Base-by-base conservation (phyloP, 2,797 vertebrate genomes). In the Rhynchotus rufescens region DNA sequence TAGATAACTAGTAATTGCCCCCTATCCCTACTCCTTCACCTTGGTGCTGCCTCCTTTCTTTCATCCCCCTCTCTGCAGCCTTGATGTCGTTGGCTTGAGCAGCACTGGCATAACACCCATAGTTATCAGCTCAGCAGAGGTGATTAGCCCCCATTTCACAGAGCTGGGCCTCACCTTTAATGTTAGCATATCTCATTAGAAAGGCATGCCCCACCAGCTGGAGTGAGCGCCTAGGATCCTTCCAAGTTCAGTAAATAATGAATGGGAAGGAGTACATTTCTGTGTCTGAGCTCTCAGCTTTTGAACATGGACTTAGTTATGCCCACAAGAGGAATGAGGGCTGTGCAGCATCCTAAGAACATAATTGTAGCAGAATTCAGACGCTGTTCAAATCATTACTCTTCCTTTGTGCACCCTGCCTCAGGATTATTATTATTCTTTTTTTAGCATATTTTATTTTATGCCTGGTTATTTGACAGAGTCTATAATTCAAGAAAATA, bases 111-210 rank as follows among this genome's bases (percentile, higher is more conserved):
- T 10, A 44, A 89, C 87, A 87, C 42, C 62, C 45, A 4, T 83
- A 62, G 87, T 93, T 82, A 78, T 84, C 62, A 77, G 61, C 79
- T 75, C 69, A 73, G 73, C 59, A 79, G 73, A 84, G 61, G 76
- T 93, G 84, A 78, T 90, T 92, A 64, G 52, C 44, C 94, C 74
- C 71, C 74, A 45, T 92, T 77, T 92, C 83, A 73, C 15, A 36
- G 51, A 94, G 73, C 38, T 52, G 80, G 59, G 68, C 59, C 59
- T 47, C 79, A 93, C 54, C 88, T 94, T 78, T 92, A 79, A 64
- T 89, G 65, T 78, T 78, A 38, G 62, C 47, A 4, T 69, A 59
- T 89, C 81, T 93, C 92, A 77, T 95, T 88, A 94, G 72, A 84
- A 65, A 90, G 79, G 73, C 73, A 91, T 75, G 86, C 81, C 79